A percentile compares a stretch with the other conserved stretches of the same genome.
Conservation (phyloP, 2,888 invertebrate species). For the Encarsia formosa region DNA sequence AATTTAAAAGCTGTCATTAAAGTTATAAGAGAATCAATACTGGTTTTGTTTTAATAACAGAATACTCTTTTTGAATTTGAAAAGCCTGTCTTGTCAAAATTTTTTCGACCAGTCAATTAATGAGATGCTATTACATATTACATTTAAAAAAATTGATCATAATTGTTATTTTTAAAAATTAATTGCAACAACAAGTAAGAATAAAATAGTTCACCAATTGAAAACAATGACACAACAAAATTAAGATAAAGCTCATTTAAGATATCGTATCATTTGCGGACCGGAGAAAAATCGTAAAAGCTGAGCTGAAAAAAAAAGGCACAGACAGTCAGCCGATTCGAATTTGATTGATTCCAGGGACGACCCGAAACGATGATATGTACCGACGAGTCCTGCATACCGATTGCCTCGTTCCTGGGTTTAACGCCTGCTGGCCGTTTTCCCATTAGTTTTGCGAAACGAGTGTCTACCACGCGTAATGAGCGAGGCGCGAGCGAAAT, state of each 20-base stretch:
- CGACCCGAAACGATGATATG: conserved; percentile 18
- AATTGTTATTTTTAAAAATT: no score
- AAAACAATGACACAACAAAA: no score
- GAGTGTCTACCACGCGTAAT: neutral
- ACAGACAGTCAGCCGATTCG: conserved; percentile 26
- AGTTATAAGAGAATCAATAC: no score
- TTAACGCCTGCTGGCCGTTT: conserved; percentile 4
- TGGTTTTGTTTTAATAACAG: no score
- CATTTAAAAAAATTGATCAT: no score
- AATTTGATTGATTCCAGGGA: conserved; percentile 45
- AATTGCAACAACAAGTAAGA: no score
- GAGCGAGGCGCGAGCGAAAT: neutral
- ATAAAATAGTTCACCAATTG: no score
- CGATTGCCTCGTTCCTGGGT: conserved; percentile 42
- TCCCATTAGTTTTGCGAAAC: conserved; percentile 35
- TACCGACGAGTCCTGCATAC: conserved; percentile 36
- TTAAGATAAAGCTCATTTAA: neutral
- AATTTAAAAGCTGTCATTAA: no score
- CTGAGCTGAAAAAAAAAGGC: neutral
- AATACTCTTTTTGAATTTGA: no score
- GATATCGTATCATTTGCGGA: neutral
- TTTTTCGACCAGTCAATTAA: no score
- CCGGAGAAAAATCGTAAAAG: neutral
- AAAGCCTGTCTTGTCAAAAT: no score
- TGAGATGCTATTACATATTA: no score